Conservation (phyloP, 2,888 invertebrate species). For the Gandaritis pyraliata region DNA sequence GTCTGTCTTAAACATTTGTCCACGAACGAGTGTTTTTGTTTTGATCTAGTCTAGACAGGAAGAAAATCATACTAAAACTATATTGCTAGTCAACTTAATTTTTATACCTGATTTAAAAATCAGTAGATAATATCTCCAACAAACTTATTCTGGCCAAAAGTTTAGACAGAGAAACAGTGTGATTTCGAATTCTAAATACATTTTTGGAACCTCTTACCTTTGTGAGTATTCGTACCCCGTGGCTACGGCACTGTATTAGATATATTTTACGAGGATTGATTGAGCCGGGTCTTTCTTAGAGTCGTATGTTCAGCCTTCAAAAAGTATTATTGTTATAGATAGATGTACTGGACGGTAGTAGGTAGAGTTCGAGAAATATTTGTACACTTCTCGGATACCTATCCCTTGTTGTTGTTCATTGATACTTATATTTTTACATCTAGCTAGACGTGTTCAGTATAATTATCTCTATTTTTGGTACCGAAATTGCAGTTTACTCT, state of each 20-base stretch:
- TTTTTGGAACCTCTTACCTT: background rate
- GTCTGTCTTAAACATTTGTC: slow-evolving; percentile 8
- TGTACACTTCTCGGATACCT: slow-evolving; percentile 82
- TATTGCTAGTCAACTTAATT: no score
- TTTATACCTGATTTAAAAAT: background rate
- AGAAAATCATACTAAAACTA: no score
- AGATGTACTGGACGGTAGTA: slow-evolving; percentile 75
- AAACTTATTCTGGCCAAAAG: background rate
- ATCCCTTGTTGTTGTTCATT: slow-evolving; percentile 83
- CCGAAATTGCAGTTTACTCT: slow-evolving; percentile 61
- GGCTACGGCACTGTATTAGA: slow-evolving; percentile 29
- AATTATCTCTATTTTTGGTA: slow-evolving; percentile 82
- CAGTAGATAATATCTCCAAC: background rate
- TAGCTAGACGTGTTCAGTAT: slow-evolving; percentile 81
- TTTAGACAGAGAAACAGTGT: background rate
- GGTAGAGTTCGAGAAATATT: slow-evolving; percentile 80
- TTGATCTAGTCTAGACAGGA: background rate
- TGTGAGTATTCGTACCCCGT: slow-evolving; percentile 7
- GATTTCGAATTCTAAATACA: slow-evolving; percentile 3
- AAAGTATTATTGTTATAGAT: slow-evolving; percentile 83
- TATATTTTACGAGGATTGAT: slow-evolving; percentile 74
- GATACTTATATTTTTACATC: slow-evolving; percentile 83
- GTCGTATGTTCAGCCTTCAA: slow-evolving; percentile 80
- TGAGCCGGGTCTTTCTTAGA: slow-evolving; percentile 73
- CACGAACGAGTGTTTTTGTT: slow-evolving; percentile 1